These are phyloP conservation scores for Laupala kohalensis DNA, from an alignment of 1,140 invertebrate species.

Conservation along the genomic window DNA sequence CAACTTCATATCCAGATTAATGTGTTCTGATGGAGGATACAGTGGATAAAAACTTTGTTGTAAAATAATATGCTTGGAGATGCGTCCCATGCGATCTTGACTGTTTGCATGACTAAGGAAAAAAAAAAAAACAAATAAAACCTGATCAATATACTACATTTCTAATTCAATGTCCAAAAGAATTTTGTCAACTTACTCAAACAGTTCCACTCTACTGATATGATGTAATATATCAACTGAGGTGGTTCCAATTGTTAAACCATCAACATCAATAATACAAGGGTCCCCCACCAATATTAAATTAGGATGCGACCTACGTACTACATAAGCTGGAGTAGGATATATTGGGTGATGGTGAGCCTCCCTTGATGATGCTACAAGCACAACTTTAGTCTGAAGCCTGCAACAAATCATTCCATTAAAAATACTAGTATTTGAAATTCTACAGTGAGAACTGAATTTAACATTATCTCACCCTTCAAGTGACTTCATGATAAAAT, in stretches of 20 bases:
- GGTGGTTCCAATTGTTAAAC: constrained; percentile 60
- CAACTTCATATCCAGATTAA: constrained; percentile 52
- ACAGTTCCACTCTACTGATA: constrained; percentile 60
- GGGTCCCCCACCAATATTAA: constrained; percentile 63
- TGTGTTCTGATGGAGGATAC: constrained; percentile 51
- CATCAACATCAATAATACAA: constrained; percentile 58
- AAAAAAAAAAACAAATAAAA: not conserved
- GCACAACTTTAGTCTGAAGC: constrained; percentile 48
- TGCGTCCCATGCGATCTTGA: constrained; percentile 36
- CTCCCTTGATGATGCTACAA: constrained; percentile 65
- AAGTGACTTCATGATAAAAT: constrained; percentile 41
- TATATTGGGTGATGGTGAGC: constrained; percentile 61
- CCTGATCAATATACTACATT: not conserved
- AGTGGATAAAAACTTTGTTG: constrained; percentile 74
- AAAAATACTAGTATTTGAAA: not conserved
- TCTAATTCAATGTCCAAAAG: not conserved
- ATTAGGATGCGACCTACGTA: constrained; percentile 38
- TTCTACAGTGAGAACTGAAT: not conserved
- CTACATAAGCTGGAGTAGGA: constrained; percentile 59
- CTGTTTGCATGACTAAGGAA: not conserved
- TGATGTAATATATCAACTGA: constrained; percentile 73
- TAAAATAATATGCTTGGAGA: constrained; percentile 57
- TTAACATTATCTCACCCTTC: constrained; percentile 29
- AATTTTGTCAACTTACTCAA: constrained; percentile 3
- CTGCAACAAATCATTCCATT: constrained; percentile 30